These are phyloP conservation scores for Coronaproctus castanopsis DNA, from an alignment of 2,888 invertebrate genomes.

Conservation along the genomic window DNA sequence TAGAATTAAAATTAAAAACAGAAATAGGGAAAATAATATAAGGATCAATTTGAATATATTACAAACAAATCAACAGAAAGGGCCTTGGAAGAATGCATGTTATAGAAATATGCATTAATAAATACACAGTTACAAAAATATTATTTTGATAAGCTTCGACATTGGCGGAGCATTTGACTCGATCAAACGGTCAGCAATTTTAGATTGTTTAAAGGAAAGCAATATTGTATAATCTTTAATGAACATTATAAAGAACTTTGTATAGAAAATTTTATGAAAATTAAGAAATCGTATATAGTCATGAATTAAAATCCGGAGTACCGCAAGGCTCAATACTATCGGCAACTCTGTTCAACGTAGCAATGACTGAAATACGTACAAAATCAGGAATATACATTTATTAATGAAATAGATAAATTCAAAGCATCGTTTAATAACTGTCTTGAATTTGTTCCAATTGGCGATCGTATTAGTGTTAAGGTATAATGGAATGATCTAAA, in stretches of 20 bases:
- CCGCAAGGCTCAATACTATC: neutral
- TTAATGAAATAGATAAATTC: too few relatives aligned
- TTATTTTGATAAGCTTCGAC: neutral
- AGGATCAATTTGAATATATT: neutral
- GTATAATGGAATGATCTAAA: too few relatives aligned
- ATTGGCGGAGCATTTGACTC: neutral
- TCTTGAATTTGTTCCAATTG: constrained; percentile 7
- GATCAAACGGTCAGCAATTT: neutral
- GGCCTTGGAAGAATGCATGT: neutral
- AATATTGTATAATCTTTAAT: neutral
- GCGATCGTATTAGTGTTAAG: too few relatives aligned
- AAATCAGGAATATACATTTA: neutral
- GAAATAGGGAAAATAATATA: neutral
- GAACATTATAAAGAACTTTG: neutral
- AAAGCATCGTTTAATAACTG: too few relatives aligned
- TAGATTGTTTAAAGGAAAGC: neutral
- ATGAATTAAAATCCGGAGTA: neutral
- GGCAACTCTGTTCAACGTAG: neutral
- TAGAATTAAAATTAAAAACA: neutral
- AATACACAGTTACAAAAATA: neutral
- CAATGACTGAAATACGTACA: neutral
- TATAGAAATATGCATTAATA: neutral
- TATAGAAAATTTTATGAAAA: neutral
- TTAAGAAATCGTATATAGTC: neutral
- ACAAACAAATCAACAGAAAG: neutral